phyloP scores from a whole-genome alignment of 2,797 vertebrate genomes.

The Eupleurogrammus muticus region DNA sequence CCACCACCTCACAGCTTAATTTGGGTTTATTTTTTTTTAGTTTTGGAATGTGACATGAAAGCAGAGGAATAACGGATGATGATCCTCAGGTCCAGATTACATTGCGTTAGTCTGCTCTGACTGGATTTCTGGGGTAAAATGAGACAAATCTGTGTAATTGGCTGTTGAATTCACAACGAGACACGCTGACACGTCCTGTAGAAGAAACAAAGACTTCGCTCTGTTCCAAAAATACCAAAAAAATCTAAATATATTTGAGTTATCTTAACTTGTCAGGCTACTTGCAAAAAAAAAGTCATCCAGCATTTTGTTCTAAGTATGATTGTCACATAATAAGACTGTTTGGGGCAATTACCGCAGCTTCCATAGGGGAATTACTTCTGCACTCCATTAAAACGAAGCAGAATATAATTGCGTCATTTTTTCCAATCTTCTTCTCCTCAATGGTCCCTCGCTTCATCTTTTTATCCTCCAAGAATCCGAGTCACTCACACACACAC shows the following conservation, averaged over 20 bases:
- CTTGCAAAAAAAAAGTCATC: constrained; percentile 77
- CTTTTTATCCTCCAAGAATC: constrained; percentile 43
- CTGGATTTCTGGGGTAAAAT: constrained; percentile 19
- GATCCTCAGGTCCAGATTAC: constrained; percentile 48
- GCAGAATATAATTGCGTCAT: constrained; percentile 78
- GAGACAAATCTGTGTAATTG: constrained; percentile 57
- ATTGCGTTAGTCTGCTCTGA: constrained; percentile 14
- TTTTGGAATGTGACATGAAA: constrained; percentile 25
- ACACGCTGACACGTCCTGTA: constrained; percentile 51
- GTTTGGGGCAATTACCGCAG: constrained; percentile 83
- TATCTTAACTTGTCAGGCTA: constrained; percentile 80
- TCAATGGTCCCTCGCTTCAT: constrained; percentile 40
- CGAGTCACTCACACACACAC: constrained; percentile 20
- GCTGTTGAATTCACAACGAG: constrained; percentile 45
- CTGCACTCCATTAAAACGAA: constrained; percentile 82
- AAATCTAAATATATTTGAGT: constrained; percentile 70
- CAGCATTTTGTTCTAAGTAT: constrained; percentile 78
- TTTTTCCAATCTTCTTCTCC: constrained; percentile 60
- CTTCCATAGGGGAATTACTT: constrained; percentile 83
- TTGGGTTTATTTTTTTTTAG: constrained; percentile 14
- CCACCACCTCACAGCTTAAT: constrained; percentile 4
- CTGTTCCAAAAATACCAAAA: constrained; percentile 48
- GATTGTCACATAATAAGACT: constrained; percentile 85
- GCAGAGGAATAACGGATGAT: constrained; percentile 20
- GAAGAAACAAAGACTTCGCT: constrained; percentile 4